Evolutionary conservation across 2,797 vertebrate species (phyloP).

Genomic region (Labeo calbasu): DNA sequence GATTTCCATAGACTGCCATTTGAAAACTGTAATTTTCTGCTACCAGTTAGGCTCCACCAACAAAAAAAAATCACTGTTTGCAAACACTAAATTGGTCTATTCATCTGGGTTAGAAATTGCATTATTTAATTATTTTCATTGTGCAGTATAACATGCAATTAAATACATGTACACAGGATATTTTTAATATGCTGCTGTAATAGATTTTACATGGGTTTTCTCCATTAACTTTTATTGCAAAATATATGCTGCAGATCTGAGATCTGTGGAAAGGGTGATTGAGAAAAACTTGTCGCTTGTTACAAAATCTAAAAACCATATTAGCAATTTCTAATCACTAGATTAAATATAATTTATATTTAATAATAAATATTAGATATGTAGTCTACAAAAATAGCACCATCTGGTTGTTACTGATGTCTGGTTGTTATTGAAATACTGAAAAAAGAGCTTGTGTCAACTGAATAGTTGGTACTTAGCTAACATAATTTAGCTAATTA

Average conservation of each 20-base stretch:
- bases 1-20: too few relatives aligned
- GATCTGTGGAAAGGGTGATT: not conserved
- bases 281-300: not conserved
- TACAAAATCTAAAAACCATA: not conserved
- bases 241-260: not conserved
- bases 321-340: not conserved
- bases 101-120: too few relatives aligned
- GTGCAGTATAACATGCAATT: not conserved
- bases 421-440: not conserved
- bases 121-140: not conserved
- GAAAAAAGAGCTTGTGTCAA: not conserved
- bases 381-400: not conserved
- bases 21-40: too few relatives aligned
- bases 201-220: not conserved
- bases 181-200: not conserved
- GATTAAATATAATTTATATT: slow-evolving; percentile 4
- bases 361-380: not conserved
- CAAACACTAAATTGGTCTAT: too few relatives aligned
- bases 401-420: not conserved
- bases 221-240: not conserved
- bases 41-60: too few relatives aligned
- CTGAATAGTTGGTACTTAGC: not conserved
- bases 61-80: too few relatives aligned
- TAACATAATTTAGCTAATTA: too few relatives aligned
- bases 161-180: not conserved